Evolutionary conservation across 1,140 invertebrate genomes (phyloP).

Genomic region (Portunus trituberculatus): DNA sequence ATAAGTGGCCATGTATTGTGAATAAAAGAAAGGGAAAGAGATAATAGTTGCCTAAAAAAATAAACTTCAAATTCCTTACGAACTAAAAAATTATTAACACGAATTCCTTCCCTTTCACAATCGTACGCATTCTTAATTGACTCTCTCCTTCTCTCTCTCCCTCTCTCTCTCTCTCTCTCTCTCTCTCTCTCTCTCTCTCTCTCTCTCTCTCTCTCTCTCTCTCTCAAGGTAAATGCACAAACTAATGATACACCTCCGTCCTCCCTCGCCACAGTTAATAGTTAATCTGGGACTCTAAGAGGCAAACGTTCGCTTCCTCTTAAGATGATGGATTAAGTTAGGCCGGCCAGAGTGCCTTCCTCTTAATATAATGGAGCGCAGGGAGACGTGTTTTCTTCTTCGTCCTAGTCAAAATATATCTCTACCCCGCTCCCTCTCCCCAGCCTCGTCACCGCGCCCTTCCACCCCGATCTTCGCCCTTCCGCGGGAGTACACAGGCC

Average conservation of each 20-base stretch:
- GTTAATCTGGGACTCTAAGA: neutral
- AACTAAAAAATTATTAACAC: no score
- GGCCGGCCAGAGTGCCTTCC: constrained; percentile 46
- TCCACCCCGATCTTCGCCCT: constrained; percentile 1
- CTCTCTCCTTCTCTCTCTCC: neutral
- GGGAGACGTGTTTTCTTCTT: constrained; percentile 37
- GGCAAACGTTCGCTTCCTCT: constrained; percentile 37
- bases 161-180: no score
- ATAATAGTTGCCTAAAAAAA: neutral
- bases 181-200: neutral
- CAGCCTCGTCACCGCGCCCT: neutral
- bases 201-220: neutral
- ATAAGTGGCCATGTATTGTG: neutral
- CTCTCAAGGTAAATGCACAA: neutral
- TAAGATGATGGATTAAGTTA: constrained; percentile 37
- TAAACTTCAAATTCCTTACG: neutral
- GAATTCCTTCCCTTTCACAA: neutral
- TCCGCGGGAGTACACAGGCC: neutral
- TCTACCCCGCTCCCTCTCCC: constrained; percentile 7
- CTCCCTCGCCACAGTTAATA: neutral
- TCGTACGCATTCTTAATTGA: neutral
- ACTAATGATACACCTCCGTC: neutral
- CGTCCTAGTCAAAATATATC: constrained; percentile 5
- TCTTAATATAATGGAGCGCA: constrained; percentile 45
- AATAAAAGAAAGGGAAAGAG: neutral